Evolutionary conservation across 2,888 invertebrate genomes (phyloP), one percentile per base, ranked within the genome.

Genomic region (Onchidella celtica): DNA sequence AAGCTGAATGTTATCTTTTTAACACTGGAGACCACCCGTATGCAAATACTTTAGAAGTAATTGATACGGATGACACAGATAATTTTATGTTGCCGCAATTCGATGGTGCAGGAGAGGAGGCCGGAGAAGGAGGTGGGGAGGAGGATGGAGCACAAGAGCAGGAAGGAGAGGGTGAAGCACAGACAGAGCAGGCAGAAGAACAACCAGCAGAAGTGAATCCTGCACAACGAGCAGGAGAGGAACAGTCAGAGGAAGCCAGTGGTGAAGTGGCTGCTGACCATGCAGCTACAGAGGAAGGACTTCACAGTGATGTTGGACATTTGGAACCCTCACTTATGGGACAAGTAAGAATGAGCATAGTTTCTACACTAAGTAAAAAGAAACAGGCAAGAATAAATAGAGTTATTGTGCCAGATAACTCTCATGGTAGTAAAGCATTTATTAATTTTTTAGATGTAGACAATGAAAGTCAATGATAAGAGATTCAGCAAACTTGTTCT

Each of bases 111-210:
- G 80, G 66, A 29, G 81, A 78, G 34, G 79, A 74, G 0, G 65
- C 34, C 1, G 74, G 59, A 11, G 86, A 82, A 32, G 86, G 83
- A 17, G 87, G 84, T 24, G 80, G 79, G 40, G 85, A 84, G 65
- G 75, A 73, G 3, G 69, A 83, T 11, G 27, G 32, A 57, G 72
- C 29, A 47, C 27, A 17, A 21, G 76, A 83, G 55, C 84, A 82
- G 65, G 57, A 21, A 21, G 32, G 61, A 61, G 65, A 78, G 24
- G 32, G 57, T 65, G 70, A 27, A 59, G 59, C 34, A 36, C 57
- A 74, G 11, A 47, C 27, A 4, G 36, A 63, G 32, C 83, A 78
- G 61, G 21, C 55, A n/a, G 70, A 47, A n/a, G 79, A 73, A 55
- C 76, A 81, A 34, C n/a, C 55, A 14, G 66, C 24, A 11, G 66